Percentiles rank a stretch among this genome's conserved stretches.
Conservation (phyloP, 2,888 invertebrate species). For the Amblyjoppa fuscipennis region DNA sequence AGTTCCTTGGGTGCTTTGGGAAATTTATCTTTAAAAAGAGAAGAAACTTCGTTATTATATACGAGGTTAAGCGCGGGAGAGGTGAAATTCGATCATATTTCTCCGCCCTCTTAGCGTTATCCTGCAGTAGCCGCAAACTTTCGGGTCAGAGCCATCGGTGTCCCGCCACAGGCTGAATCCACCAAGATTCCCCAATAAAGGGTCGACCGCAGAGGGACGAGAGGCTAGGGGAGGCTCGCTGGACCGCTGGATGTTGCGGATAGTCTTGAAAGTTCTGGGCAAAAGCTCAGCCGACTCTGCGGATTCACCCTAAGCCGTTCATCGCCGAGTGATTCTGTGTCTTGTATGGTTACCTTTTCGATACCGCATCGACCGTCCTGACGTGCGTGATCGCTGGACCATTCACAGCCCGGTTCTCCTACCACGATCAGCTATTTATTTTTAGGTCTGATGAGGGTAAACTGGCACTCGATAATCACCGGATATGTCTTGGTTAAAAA, state of each 20-base stretch:
- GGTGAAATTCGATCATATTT: slow-evolving; percentile 36
- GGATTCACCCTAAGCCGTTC: not conserved
- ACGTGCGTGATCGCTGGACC: not conserved
- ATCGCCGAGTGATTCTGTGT: not conserved
- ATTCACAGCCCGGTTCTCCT: not conserved
- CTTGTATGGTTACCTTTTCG: not conserved
- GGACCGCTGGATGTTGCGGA: slow-evolving; percentile 13
- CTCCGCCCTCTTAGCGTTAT: slow-evolving; percentile 16
- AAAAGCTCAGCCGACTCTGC: slow-evolving; percentile 8
- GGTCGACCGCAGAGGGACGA: slow-evolving; percentile 39
- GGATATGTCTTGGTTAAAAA: too few species aligned
- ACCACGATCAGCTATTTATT: not conserved
- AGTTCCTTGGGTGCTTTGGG: not conserved
- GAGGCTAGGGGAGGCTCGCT: slow-evolving; percentile 2
- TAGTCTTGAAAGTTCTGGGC: slow-evolving; percentile 29
- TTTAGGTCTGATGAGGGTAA: too few species aligned
- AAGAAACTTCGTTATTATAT: slow-evolving; percentile 25
- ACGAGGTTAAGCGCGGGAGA: slow-evolving; percentile 10
- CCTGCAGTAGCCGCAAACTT: not conserved
- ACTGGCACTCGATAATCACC: too few species aligned
- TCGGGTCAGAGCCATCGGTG: slow-evolving; percentile 55
- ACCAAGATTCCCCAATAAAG: slow-evolving; percentile 63
- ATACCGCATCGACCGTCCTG: not conserved
- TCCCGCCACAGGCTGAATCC: slow-evolving; percentile 62
- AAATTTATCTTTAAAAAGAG: not conserved